These are phyloP conservation scores for Ophiodon elongatus DNA, from an alignment of 2,113 vertebrate genomes.

Conservation along the genomic window DNA sequence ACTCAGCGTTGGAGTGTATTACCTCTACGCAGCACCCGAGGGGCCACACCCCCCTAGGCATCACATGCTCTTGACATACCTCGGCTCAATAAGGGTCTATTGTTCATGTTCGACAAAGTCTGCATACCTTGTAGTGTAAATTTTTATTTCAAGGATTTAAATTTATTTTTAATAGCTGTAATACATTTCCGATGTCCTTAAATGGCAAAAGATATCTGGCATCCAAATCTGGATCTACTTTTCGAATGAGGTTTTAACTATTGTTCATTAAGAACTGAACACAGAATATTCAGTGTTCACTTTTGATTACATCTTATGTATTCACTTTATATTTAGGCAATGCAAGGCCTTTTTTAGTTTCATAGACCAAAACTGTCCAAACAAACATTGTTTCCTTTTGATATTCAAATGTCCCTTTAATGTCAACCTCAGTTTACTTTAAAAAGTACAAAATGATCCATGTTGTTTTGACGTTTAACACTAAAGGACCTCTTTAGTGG, in stretches of 20 bases:
- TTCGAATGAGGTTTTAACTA: neutral
- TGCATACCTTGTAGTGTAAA: slow-evolving; percentile 32
- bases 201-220: neutral
- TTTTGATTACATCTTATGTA: neutral
- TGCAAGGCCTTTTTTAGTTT: neutral
- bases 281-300: neutral
- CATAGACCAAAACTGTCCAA: slow-evolving; percentile 54
- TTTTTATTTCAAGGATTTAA: slow-evolving; percentile 27
- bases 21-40: slow-evolving; percentile 53
- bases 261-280: neutral
- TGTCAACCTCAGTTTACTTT: slow-evolving; percentile 76
- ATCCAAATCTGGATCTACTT: neutral
- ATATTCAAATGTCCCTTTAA: slow-evolving; percentile 71
- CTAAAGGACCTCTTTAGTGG: slow-evolving; percentile 84
- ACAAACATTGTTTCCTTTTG: slow-evolving; percentile 53
- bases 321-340: neutral
- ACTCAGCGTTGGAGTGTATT: slow-evolving; percentile 60
- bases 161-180: neutral
- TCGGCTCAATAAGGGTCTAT: slow-evolving; percentile 61
- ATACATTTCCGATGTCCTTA: neutral
- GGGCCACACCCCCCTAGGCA: slow-evolving; percentile 75
- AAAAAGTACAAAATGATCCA: slow-evolving; percentile 70
- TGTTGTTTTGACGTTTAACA: slow-evolving; percentile 75
- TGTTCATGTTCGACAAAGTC: slow-evolving; percentile 58
- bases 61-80: slow-evolving; percentile 75